phyloP scores from a whole-genome alignment of 2,797 vertebrate genomes.

The Bufotes viridis region DNA sequence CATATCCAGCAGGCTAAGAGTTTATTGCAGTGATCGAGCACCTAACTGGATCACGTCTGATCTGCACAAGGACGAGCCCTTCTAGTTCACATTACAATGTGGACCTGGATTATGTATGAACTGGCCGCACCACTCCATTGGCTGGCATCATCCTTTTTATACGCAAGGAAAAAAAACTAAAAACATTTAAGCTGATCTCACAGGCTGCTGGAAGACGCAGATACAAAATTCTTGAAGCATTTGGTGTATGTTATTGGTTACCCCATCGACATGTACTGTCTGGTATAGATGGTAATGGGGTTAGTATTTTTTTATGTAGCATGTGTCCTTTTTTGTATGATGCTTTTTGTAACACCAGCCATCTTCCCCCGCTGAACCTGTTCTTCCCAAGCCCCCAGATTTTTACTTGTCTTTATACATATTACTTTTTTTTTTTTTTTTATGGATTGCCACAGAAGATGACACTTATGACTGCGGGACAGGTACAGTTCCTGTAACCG shows the following conservation, averaged over 20 bases:
- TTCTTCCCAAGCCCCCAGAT: constrained; percentile 14
- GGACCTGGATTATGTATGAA: neutral
- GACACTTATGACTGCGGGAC: constrained; percentile 18
- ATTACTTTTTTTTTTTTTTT: constrained; percentile 39
- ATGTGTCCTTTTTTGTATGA: constrained; percentile 60
- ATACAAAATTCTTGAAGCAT: constrained; percentile 42
- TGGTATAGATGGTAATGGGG: constrained; percentile 15
- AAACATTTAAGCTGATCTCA: constrained; percentile 26
- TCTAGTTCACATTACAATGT: neutral
- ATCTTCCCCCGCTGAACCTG: constrained; percentile 20
- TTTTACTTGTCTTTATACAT: constrained; percentile 47
- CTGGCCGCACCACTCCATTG: constrained; percentile 22
- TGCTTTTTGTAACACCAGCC: constrained; percentile 58
- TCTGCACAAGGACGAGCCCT: constrained; percentile 19
- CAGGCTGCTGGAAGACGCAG: constrained; percentile 37
- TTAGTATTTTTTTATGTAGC: constrained; percentile 58
- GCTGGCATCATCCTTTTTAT: constrained; percentile 58
- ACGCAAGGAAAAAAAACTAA: neutral
- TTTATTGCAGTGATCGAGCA: neutral
- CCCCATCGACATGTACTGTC: constrained; percentile 28
- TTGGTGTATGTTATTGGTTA: constrained; percentile 43
- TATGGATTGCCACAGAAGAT: constrained; percentile 17
- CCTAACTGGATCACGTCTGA: neutral
- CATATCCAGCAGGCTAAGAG: neutral
- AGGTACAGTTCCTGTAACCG: constrained; percentile 6